Base-by-base conservation (phyloP, 2,888 invertebrate genomes). In the Pardosa pseudoannulata region DNA sequence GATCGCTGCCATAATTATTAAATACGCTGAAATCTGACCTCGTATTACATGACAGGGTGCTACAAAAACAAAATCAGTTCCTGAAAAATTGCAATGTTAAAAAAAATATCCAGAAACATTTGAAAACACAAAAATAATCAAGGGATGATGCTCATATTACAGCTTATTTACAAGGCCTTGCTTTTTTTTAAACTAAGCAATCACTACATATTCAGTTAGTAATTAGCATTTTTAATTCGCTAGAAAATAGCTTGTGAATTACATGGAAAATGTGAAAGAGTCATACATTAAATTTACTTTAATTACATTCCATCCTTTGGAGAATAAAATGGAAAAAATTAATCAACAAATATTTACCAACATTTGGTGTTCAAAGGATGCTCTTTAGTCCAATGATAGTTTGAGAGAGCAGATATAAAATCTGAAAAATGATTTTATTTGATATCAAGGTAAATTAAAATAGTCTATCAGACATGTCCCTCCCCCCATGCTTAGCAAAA, bases 101-200 rank as follows among this genome's bases (percentile, higher is more conserved):
- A 46, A 39, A 74, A 39, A 74, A 16, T 23, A 23, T 11, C 19
- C 5, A 1, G 5, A 56, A 23, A 23, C 1, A 19, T 6, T 56
- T 56, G 3, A 5, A 23, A 56, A 56, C 5, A 56, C 23, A 23
- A 56, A 46, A 56, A 56, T 23, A 64, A 71, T 75, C 56, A 65
- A 27, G 46, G 23, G 65, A 41, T 64, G 65, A 72, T 50, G 64
- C 41, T 65, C 39, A 36, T 36, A 32, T 36, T 50, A 50, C 19
- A 67, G 71, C 76, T 64, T 83, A 81, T 81, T 71, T 83, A 83
- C 82, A 83, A 64, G 28, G 65, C 29, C 28, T 50, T 56, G 46
- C 46, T 13, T 46, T 5, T 56, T 11, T 1, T 56, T 41, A 46
- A 39, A 81, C 32, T 46, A 80, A 62, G 56, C 36, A 68, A 50